These are phyloP conservation scores for Polymixis lichenea DNA, from an alignment of 2,888 invertebrate species.

Conservation along the genomic window DNA sequence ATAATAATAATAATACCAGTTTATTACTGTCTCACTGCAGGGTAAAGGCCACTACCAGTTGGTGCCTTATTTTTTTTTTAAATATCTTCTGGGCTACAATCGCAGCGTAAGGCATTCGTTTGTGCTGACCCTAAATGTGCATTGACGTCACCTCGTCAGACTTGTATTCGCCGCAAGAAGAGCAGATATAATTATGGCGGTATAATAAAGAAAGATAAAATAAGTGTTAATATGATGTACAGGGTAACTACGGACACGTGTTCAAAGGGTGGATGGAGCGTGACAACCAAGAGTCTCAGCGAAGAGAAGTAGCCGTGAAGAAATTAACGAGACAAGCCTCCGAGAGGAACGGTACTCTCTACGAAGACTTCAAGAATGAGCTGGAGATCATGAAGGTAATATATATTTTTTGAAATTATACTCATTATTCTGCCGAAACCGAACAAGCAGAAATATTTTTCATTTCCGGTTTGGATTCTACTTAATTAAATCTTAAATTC, in stretches of 20 bases:
- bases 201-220: background rate
- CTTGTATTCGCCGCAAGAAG: background rate
- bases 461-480: background rate
- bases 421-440: no score
- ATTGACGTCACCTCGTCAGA: no score
- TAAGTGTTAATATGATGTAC: conserved; percentile 26
- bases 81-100: no score
- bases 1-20: no score
- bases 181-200: background rate
- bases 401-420: conserved; percentile 25
- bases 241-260: conserved; percentile 97
- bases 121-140: no score
- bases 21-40: background rate
- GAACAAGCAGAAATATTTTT: no score
- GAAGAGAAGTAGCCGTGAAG: conserved; percentile 85
- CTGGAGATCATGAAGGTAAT: conserved; percentile 96
- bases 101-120: no score
- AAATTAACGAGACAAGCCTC: conserved; percentile 83
- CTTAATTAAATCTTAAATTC: background rate
- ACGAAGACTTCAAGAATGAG: conserved; percentile 95
- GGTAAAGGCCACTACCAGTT: background rate
- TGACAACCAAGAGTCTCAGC: conserved; percentile 85
- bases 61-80: no score
- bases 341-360: conserved; percentile 84
- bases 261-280: conserved; percentile 94